Percentiles rank a stretch among this genome's conserved stretches.
phyloP scores from a whole-genome alignment of 2,888 invertebrate genomes.

The Drosophila paranaensis region DNA sequence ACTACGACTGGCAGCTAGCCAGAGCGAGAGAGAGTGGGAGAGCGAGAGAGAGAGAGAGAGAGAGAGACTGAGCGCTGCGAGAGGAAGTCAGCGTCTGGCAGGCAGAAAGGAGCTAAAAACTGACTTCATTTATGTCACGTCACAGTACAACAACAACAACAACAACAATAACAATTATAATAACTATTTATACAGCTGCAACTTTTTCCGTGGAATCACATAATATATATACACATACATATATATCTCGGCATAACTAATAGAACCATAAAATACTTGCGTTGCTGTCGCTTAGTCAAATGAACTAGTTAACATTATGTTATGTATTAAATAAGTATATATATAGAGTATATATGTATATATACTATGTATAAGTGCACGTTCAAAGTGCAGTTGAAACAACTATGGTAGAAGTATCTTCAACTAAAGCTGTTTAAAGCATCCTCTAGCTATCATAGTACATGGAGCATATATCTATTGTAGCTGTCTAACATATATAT shows the following conservation, averaged over 20 bases:
- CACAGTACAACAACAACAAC: not conserved
- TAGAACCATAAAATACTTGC: too few relatives aligned
- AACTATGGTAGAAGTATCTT: not conserved
- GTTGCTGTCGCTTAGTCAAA: too few relatives aligned
- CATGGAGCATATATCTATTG: too few relatives aligned
- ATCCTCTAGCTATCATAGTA: too few relatives aligned
- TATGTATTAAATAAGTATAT: too few relatives aligned
- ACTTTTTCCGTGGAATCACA: conserved; percentile 6
- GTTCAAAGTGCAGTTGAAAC: not conserved
- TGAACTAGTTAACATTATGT: too few relatives aligned
- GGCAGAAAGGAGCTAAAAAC: conserved; percentile 17
- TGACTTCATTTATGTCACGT: too few relatives aligned
- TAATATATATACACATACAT: not conserved
- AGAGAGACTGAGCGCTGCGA: not conserved
- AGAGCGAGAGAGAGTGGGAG: conserved; percentile 3
- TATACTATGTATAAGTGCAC: too few relatives aligned
- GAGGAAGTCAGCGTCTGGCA: conserved; percentile 15
- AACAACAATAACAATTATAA: conserved; percentile 17
- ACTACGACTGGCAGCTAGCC: conserved; percentile 19
- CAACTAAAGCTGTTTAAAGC: not conserved
- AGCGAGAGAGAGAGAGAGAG: conserved; percentile 5
- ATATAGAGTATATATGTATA: not conserved
- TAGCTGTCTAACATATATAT: too few relatives aligned
- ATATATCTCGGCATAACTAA: not conserved
- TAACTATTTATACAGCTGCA: conserved; percentile 37